Evolutionary conservation across 92 coral and sea anemone species (phyloP), one percentile per base, ranked within the genome.

Genomic region (Isaurus tuberculatus): DNA sequence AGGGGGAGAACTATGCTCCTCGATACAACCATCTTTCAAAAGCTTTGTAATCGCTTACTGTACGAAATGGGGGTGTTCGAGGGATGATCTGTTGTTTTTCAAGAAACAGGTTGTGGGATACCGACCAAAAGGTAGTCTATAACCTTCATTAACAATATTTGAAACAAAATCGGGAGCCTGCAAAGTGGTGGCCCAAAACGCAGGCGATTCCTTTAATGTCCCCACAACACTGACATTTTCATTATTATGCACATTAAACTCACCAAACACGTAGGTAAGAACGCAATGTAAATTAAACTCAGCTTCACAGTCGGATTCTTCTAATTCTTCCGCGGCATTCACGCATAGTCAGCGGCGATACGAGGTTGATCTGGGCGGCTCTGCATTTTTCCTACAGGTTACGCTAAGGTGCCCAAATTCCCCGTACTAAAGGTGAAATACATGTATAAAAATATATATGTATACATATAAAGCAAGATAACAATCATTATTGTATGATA

Each of bases 91-190:
- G 86, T 82, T 69, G 19, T 82, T 82, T 30, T 70, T 69, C 67
- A 68, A 0, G 46, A 67, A 70, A 82, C 79, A 82, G 66, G 77
- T 49, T 33, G n/a, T n/a, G n/a, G n/a, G n/a, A n/a, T n/a, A n/a
- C n/a, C n/a, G n/a, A n/a, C n/a, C n/a, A n/a, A n/a, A 82, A 44
- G 69, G 78, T n/a, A 81, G 65, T 69, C 86, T 26, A 20, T 66
- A 81, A 43, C 79, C 86, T 68, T 69, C 75, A 43, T 36, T 55
- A 28, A 81, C 57, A 69, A 46, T 81, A 48, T 36, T 69, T 15
- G 80, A 34, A 16, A 79, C 84, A 79, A 90, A 90, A 36, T 84
- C 84, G 43, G 89, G 65, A 36, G 91, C 91, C 40, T 87, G 69
- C 74, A 90, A 83, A 71, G 83, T 46, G 34, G 80, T 44, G n/a